Evolutionary conservation across 2,113 vertebrate genomes (phyloP).

Genomic region (Chloroceryle aenea): DNA sequence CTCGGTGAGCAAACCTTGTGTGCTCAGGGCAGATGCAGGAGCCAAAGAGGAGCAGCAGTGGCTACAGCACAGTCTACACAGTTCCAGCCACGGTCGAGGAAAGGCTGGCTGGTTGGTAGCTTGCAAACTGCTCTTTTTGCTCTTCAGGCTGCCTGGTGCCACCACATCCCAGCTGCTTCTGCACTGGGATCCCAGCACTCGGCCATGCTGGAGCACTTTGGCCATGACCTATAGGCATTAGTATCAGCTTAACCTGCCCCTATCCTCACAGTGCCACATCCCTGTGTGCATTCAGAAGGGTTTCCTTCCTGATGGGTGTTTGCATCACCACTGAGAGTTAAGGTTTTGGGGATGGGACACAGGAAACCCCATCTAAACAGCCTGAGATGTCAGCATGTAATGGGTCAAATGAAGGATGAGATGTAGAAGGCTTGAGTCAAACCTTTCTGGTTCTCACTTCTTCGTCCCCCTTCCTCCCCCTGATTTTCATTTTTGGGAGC

Average conservation of each 20-base stretch:
- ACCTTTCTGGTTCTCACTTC: neutral
- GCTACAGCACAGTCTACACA: neutral
- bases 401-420: neutral
- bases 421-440: neutral
- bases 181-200: neutral
- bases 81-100: neutral
- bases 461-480: neutral
- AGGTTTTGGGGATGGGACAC: neutral
- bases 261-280: neutral
- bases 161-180: neutral
- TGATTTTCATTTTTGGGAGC: neutral
- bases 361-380: neutral
- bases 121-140: neutral
- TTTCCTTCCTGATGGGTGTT: neutral
- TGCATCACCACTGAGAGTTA: fast-evolving
- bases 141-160: neutral
- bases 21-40: neutral
- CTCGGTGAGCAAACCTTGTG: constrained; percentile 81
- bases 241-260: neutral
- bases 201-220: neutral
- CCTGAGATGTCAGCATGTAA: neutral
- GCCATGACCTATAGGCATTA: neutral
- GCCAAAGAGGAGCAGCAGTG: neutral
- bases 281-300: neutral
- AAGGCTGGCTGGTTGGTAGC: neutral